Evolutionary conservation across 2,888 invertebrate species (phyloP).

Genomic region (Choreutis nemorana): DNA sequence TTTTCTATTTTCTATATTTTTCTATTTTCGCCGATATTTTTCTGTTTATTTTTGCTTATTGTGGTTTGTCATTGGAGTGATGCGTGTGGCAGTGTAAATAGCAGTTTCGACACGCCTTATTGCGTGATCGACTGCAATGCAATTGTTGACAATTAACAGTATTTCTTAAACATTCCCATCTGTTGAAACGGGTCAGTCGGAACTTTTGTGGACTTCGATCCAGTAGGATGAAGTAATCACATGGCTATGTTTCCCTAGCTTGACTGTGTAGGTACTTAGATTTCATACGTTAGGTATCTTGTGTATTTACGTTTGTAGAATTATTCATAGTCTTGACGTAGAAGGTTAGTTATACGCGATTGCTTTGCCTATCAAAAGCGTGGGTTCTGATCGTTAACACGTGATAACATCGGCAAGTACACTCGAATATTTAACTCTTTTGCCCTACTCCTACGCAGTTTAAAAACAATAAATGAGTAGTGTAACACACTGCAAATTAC

Average conservation of each 20-base stretch:
- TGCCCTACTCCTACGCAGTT: not conserved
- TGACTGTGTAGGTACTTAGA: no score
- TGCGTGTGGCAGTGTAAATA: no score
- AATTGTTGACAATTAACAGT: conserved; percentile 58
- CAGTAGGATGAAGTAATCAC: no score
- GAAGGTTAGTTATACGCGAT: conserved; percentile 28
- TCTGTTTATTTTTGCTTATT: no score
- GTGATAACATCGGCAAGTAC: conserved; percentile 20
- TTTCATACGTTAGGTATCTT: no score
- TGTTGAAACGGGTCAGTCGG: conserved; percentile 45
- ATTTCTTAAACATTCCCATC: conserved; percentile 56
- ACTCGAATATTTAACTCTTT: not conserved
- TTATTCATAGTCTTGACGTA: conserved; percentile 35
- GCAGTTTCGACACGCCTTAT: conserved; percentile 38
- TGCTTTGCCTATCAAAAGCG: conserved; percentile 27
- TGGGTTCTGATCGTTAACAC: conserved; percentile 27
- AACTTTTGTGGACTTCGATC: conserved; percentile 4
- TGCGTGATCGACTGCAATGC: conserved; percentile 56
- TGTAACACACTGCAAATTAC: not conserved
- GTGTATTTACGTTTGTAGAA: no score
- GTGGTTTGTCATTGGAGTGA: no score
- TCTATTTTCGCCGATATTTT: no score
- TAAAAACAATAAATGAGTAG: not conserved
- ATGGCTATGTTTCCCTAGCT: no score
- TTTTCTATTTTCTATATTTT: no score